Evolutionary conservation across 2,113 vertebrate genomes (phyloP).

Genomic region (Cyanoderma ruficeps): DNA sequence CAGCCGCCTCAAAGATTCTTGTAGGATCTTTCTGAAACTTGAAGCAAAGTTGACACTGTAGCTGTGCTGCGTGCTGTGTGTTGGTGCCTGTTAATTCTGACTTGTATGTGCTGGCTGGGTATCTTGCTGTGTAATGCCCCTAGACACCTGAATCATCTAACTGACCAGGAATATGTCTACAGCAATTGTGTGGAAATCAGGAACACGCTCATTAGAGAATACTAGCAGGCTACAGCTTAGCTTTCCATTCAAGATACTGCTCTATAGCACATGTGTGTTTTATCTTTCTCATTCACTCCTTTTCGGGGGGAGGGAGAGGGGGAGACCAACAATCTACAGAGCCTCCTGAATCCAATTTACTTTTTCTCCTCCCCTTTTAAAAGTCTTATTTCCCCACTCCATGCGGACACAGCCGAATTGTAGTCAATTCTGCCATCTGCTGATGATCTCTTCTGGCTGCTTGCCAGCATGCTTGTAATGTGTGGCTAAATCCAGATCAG

Average conservation of each 20-base stretch:
- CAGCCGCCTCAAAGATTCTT: neutral
- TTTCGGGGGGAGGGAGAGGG: neutral
- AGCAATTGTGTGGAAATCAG: neutral
- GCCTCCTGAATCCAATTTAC: neutral
- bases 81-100: neutral
- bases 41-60: neutral
- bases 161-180: neutral
- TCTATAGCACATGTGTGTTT: neutral
- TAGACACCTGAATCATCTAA: neutral
- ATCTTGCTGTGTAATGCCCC: neutral
- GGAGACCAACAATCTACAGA: neutral
- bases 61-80: fast-evolving
- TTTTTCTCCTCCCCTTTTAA: neutral
- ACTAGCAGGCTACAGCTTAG: neutral
- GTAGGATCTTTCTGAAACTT: neutral
- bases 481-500: neutral
- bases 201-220: neutral
- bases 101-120: neutral
- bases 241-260: neutral
- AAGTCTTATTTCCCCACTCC: neutral
- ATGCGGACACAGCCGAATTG: neutral
- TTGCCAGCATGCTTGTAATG: neutral
- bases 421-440: conserved; percentile 59
- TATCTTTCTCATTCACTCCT: neutral
- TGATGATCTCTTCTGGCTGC: conserved; percentile 17